phyloP scores from a whole-genome alignment of 2,113 vertebrate genomes.

The Orthochromis malagaraziensis region DNA sequence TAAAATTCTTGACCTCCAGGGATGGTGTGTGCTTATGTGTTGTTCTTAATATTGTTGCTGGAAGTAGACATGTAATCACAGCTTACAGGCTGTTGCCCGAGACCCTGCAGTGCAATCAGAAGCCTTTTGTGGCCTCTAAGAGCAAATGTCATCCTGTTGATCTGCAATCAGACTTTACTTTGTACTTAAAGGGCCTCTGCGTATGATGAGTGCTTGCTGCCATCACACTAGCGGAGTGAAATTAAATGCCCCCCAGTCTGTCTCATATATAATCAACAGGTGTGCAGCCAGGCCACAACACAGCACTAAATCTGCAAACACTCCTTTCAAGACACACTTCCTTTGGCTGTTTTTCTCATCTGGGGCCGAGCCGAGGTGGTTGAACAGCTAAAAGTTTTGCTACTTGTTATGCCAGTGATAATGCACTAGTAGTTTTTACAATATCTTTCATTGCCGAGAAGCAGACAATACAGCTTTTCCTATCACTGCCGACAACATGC shows the following conservation, averaged over 20 bases:
- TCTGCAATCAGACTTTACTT: slow-evolving; percentile 44
- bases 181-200: neutral
- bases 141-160: slow-evolving; percentile 35
- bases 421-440: neutral
- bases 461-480: neutral
- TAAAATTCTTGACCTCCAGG: neutral
- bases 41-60: neutral
- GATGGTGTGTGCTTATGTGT: neutral
- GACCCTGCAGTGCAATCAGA: slow-evolving; percentile 37
- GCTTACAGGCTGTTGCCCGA: neutral
- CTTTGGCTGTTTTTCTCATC: neutral
- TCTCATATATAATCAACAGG: slow-evolving; percentile 20
- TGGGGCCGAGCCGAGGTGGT: neutral
- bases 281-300: neutral
- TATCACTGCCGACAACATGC: neutral
- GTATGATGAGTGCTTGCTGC: neutral
- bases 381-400: neutral
- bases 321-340: neutral
- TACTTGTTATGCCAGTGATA: neutral
- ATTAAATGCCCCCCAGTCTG: slow-evolving; percentile 5
- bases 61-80: slow-evolving; percentile 15
- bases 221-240: neutral
- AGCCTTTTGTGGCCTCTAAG: slow-evolving; percentile 30
- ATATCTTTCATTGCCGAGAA: neutral
- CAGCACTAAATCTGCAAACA: neutral